These are phyloP conservation scores for Brachyrhaphis roseni DNA, from an alignment of 2,797 vertebrate genomes.

Conservation along the genomic window DNA sequence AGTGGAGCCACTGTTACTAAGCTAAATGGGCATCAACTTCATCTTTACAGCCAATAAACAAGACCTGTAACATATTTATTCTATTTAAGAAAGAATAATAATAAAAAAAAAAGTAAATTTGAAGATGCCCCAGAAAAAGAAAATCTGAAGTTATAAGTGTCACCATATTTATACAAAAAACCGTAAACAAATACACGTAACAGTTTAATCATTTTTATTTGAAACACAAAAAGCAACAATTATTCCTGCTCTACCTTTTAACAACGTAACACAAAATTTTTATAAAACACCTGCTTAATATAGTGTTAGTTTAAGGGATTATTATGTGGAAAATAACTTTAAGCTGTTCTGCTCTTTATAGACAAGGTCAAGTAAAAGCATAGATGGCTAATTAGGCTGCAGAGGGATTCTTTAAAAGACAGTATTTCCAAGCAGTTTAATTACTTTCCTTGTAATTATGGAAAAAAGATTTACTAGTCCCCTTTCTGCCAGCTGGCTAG, in stretches of 20 bases:
- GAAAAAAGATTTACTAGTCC: not conserved
- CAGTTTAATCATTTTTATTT: not conserved
- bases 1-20: conserved; percentile 78
- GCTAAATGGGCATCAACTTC: conserved; percentile 72
- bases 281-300: not conserved
- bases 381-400: not conserved
- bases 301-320: not conserved
- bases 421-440: not conserved
- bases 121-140: not conserved
- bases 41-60: conserved; percentile 78
- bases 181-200: not conserved
- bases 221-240: not conserved
- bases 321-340: not conserved
- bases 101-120: conserved; percentile 14
- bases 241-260: not conserved
- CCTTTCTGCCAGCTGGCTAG: not conserved
- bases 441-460: not conserved
- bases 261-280: not conserved
- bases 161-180: not conserved
- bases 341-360: not conserved
- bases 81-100: conserved; percentile 54
- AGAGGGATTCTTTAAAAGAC: not conserved
- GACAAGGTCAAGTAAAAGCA: not conserved
- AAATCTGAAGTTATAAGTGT: not conserved
- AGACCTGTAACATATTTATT: conserved; percentile 69